Evolutionary conservation across 92 coral and sea anemone genomes (phyloP).

Genomic region (Montipora capitata): DNA sequence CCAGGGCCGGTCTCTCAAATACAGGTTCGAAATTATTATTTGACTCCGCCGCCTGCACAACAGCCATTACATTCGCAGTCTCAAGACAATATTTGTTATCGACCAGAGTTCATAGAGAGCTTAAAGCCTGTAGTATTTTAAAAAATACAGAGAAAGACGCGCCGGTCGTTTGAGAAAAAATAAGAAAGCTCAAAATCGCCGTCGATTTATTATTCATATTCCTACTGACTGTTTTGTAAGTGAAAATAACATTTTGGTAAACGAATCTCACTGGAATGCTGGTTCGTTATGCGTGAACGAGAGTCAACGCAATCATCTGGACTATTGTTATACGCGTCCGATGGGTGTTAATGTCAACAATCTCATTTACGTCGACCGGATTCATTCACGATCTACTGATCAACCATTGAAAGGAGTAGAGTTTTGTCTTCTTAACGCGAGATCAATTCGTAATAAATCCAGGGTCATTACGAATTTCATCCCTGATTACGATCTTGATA

Average conservation of each 20-base stretch:
- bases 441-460: constrained; percentile 15
- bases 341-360: constrained; percentile 19
- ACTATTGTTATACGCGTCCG: constrained; percentile 18
- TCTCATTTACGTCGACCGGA: constrained; percentile 5
- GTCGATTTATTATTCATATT: too few relatives aligned
- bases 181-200: too few relatives aligned
- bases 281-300: constrained; percentile 2
- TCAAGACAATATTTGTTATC: too few relatives aligned
- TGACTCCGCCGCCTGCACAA: too few relatives aligned
- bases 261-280: constrained; percentile 7
- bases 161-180: too few relatives aligned
- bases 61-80: too few relatives aligned
- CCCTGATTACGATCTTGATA: constrained; percentile 20
- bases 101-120: background rate
- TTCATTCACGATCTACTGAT: constrained; percentile 19
- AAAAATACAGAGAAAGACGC: background rate
- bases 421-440: constrained; percentile 26
- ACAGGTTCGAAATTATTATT: too few relatives aligned
- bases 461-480: constrained; percentile 13
- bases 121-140: background rate
- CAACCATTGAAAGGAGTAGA: background rate
- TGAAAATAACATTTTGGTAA: too few relatives aligned
- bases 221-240: too few relatives aligned
- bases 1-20: too few relatives aligned
- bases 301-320: constrained; percentile 15